Percentiles rank a stretch among this genome's conserved stretches.
Evolutionary conservation across 2,113 vertebrate species (phyloP).

Genomic region (Coptodon bakossiorum): DNA sequence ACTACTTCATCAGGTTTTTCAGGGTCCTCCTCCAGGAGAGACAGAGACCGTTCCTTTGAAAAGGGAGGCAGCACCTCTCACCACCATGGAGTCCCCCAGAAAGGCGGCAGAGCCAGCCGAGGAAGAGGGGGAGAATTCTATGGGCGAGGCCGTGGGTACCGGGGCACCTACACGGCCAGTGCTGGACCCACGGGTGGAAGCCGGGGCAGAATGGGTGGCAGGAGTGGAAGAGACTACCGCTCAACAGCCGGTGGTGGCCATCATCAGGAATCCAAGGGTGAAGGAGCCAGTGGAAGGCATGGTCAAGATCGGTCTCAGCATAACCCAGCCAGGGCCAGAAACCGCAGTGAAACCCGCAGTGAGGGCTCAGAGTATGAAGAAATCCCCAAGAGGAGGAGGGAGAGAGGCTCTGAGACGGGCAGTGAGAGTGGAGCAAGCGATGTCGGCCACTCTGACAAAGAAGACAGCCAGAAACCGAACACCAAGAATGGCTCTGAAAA

Average conservation of each 20-base stretch:
- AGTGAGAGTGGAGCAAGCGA: slow-evolving; percentile 84
- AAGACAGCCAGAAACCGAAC: slow-evolving; percentile 67
- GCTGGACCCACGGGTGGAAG: slow-evolving; percentile 33
- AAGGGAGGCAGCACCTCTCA: slow-evolving; percentile 46
- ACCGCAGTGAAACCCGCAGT: slow-evolving; percentile 85
- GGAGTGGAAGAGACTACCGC: slow-evolving; percentile 81
- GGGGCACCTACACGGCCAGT: slow-evolving; percentile 70
- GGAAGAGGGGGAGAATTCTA: slow-evolving; percentile 84
- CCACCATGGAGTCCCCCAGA: slow-evolving; percentile 55
- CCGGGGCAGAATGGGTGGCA: slow-evolving; percentile 72
- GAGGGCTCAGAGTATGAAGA: slow-evolving; percentile 91
- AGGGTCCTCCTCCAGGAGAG: slow-evolving; percentile 58
- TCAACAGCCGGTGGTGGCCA: slow-evolving; percentile 47
- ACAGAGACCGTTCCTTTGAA: slow-evolving; percentile 78
- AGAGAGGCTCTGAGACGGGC: slow-evolving; percentile 86
- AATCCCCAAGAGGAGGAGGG: slow-evolving; percentile 85
- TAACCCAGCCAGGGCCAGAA: slow-evolving; percentile 77
- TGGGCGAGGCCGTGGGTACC: slow-evolving; percentile 77
- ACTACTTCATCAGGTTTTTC: slow-evolving; percentile 44
- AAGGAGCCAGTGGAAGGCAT: slow-evolving; percentile 49
- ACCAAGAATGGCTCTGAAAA: slow-evolving; percentile 61
- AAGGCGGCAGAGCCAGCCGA: slow-evolving; percentile 65
- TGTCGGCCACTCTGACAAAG: slow-evolving; percentile 81
- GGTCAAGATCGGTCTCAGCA: slow-evolving; percentile 53
- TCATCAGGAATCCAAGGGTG: slow-evolving; percentile 74